Base-by-base conservation (phyloP, 1,140 invertebrate genomes). In the Heliconius nattereri region DNA sequence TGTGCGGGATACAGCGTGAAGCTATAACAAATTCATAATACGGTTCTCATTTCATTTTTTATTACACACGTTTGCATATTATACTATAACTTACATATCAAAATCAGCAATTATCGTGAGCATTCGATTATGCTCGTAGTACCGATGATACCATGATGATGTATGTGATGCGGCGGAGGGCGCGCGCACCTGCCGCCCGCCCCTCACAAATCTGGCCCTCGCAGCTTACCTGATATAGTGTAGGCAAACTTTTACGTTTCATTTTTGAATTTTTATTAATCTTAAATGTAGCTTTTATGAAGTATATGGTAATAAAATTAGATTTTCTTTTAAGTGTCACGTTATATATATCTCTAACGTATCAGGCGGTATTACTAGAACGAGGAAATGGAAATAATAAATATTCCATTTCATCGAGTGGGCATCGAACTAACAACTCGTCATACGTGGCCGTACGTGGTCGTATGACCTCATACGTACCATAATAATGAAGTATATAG, bases 131-230 rank as follows among this genome's bases (percentile, higher is more conserved):
- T 81, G 7, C 6, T 32, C 32, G 32, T 32, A 77, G 82, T 82
- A 84, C 80, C 85, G 85, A 66, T n/a, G n/a, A n/a, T n/a, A n/a
- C n/a, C 29, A 66, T 66, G 60, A 66, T 66, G 9, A 66, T 66
- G 11, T 7, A 66, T 66, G 11, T 7, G 60, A 81, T 81, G 86
- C 84, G 84, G 85, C 82, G 75, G 89, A 93, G 91, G 92, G 92
- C 87, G 82, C 76, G 72, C 82, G 81, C 91, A 94, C 91, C 92
- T 94, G 91, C 90, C 85, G 79, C 74, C 77, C 72, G 79, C 84
- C 89, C 88, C 90, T 87, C 86, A 88, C 86, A 91, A 94, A 94
- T 94, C 92, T 94, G 90, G 87, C 85, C 87, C 87, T 88, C 84
- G 83, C 89, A 91, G 87, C 90, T 92, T 87, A 89, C 87, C 84